Conservation (phyloP, 1,140 invertebrate species). For the Drosophila micromelanica region DNA sequence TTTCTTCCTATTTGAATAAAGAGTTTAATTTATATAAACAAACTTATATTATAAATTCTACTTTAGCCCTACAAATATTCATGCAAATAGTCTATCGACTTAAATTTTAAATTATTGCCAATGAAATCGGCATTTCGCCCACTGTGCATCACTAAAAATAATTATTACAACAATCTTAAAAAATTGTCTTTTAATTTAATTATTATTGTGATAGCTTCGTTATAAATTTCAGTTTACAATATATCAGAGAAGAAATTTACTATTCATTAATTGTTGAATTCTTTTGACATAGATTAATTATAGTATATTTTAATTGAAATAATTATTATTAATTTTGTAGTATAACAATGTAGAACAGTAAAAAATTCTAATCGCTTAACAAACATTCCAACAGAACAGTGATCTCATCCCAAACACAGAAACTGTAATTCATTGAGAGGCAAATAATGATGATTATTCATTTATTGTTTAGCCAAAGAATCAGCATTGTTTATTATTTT, state of each 20-base stretch:
- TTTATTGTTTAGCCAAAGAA: conserved; percentile 18
- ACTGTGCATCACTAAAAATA: too few relatives aligned
- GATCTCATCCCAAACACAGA: background rate
- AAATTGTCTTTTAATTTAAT: too few relatives aligned
- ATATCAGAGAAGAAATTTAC: too few relatives aligned
- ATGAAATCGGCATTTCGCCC: too few relatives aligned
- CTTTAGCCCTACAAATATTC: too few relatives aligned
- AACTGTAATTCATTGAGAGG: background rate
- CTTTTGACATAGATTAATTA: background rate
- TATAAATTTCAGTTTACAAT: background rate
- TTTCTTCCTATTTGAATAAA: too few relatives aligned
- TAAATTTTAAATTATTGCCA: too few relatives aligned
- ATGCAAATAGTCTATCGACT: too few relatives aligned
- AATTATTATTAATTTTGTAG: background rate
- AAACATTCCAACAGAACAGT: background rate
- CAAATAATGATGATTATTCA: conserved; percentile 1
- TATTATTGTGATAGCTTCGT: too few relatives aligned
- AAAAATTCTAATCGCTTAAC: background rate
- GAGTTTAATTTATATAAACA: too few relatives aligned
- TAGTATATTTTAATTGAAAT: background rate
- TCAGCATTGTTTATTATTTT: conserved; percentile 25
- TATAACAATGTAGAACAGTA: conserved; percentile 6
- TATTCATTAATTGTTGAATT: background rate
- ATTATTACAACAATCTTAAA: too few relatives aligned
- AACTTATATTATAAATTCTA: too few relatives aligned